Base-by-base conservation (phyloP, 1,140 invertebrate genomes). In the Drosophila ironensis region DNA sequence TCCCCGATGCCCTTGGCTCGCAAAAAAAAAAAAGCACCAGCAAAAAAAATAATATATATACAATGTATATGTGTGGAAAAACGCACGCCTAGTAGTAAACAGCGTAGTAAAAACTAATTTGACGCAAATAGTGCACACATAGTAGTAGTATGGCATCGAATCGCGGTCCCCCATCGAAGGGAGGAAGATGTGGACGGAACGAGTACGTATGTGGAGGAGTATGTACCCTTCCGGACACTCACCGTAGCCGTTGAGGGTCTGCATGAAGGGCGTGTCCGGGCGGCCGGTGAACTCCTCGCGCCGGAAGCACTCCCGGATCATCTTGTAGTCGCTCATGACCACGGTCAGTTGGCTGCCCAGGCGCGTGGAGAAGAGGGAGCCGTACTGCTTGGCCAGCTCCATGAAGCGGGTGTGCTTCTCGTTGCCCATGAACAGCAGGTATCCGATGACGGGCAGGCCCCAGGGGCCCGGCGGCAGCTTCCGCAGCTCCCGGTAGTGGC, bases 211-310 rank as follows among this genome's bases (percentile, higher is more conserved):
- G n/a, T n/a, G n/a, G n/a, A n/a, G n/a, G n/a, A n/a, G n/a, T n/a
- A n/a, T n/a, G n/a, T n/a, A n/a, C n/a, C n/a, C n/a, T n/a, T n/a
- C n/a, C n/a, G n/a, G n/a, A n/a, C n/a, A 87, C 87, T 96, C 90
- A 97, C 96, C 97, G 54, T 96, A 97, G 75, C 96, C 96, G 78
- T 94, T 95, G 19, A 98, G 91, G n/a, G 97, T 95, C 70, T 94
- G 93, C 91, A 94, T 96, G 72, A 97, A 94, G 33, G 95, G 95
- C 8, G 94, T 96, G 72, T 94, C 93, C 9, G 97, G 97, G 44
- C 96, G 92, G 19, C 95, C 96, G 57, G 95, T 96, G 90, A 97
- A 97, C 73, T 96, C 95, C 75, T 96, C 95, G 11, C 93, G 92
- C 0, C 94, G 91, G 89, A 98, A 98, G 12, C 95, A 93, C 77